Base-by-base conservation (phyloP, 1,140 invertebrate genomes). In the Sminthurides bifidus region DNA sequence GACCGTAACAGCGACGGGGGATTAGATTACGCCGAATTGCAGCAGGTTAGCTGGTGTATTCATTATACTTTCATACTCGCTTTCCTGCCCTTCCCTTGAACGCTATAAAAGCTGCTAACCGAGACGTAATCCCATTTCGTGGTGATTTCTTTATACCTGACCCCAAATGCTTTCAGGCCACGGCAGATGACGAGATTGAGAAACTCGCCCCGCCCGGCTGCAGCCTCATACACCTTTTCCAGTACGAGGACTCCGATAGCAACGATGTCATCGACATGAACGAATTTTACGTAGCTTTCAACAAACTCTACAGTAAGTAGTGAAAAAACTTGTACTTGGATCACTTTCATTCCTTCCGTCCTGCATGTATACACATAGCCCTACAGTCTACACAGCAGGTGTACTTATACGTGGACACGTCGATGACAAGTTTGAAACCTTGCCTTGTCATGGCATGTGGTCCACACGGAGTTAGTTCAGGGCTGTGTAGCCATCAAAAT, bases 201-300 rank as follows among this genome's bases (percentile, higher is more conserved):
- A 75, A 78, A 52, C 66, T 84, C 55, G 81, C 80, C 54, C 74
- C 74, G 24, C 74, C 74, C 24, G 77, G 77, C n/a, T 87, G 84
- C 67, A 74, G 74, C 12, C 70, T 87, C 21, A 72, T 75, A 2
- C 80, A 85, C 67, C 77, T 87, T 73, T 75, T 85, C 15, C 73
- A 72, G 33, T 85, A 77, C 71, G 83, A 86, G 64, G 83, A 85
- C 66, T 69, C 74, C 1, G 77, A 83, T 63, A 73, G 76, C 57
- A 81, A 86, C 66, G 77, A 76, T 2, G 75, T 75, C 53, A 71
- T 87, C 31, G 80, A 77, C 56, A 77, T 83, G 44, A 81, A 82
- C 65, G 83, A 86, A 67, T 86, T 87, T 68, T 82, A 84, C 68
- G 72, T 78, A 55, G 82, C 83, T 37, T 86, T 86, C 71, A 82